phyloP scores from a whole-genome alignment of 2,888 invertebrate species.

The Lasioglossum marginatum region DNA sequence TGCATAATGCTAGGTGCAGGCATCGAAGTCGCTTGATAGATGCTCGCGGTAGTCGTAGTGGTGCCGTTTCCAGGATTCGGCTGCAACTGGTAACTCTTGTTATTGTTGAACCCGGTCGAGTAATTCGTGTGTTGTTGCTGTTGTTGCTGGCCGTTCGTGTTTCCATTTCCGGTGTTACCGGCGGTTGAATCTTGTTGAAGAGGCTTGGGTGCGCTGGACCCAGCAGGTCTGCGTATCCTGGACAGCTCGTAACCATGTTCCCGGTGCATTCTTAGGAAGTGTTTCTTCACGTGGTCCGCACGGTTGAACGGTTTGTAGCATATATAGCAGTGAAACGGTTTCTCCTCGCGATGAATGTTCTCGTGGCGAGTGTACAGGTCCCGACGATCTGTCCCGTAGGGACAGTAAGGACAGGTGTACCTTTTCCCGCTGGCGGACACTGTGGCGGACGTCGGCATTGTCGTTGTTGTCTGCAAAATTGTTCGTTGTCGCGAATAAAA shows the following conservation, averaged over 20 bases:
- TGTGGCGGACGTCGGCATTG: constrained; percentile 65
- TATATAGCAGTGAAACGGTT: constrained; percentile 97
- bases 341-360: constrained; percentile 96
- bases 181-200: constrained; percentile 67
- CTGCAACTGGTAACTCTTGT: constrained; percentile 78
- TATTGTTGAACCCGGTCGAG: constrained; percentile 74
- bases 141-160: constrained; percentile 61
- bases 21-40: constrained; percentile 78
- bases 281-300: constrained; percentile 97
- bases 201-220: constrained; percentile 69
- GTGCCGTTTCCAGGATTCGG: constrained; percentile 65
- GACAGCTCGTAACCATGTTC: constrained; percentile 95
- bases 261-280: constrained; percentile 96
- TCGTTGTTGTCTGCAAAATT: constrained; percentile 62
- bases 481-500: neutral
- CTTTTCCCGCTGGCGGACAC: constrained; percentile 86
- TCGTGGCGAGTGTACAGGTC: constrained; percentile 96
- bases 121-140: constrained; percentile 70
- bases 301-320: constrained; percentile 97
- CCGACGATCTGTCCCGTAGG: constrained; percentile 95
- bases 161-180: constrained; percentile 59
- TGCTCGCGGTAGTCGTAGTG: constrained; percentile 54
- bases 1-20: constrained; percentile 76
- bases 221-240: constrained; percentile 89
- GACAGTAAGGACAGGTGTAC: constrained; percentile 94